Conservation (phyloP, 2,797 vertebrate genomes). For the Ibycter americanus region DNA sequence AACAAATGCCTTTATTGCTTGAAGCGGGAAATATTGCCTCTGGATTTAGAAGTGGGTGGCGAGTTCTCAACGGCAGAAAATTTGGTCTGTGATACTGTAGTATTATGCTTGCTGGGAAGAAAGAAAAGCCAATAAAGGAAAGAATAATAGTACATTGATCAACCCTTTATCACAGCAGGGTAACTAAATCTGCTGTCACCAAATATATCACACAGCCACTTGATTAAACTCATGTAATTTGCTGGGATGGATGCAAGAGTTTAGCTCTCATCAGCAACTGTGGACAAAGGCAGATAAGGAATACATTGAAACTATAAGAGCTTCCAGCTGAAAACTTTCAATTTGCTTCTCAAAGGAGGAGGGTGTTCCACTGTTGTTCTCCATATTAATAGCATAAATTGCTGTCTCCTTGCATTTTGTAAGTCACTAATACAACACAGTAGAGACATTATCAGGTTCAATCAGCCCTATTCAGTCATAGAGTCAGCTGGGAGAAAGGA, state of each 20-base stretch:
- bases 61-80: slow-evolving; percentile 3
- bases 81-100: background rate
- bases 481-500: background rate
- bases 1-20: background rate
- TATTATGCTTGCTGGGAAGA: background rate
- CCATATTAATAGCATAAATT: background rate
- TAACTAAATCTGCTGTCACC: slow-evolving; percentile 68
- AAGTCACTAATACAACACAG: background rate
- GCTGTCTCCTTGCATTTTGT: background rate
- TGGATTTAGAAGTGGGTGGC: background rate
- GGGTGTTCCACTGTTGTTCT: background rate
- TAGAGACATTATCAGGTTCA: background rate
- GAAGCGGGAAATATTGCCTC: background rate
- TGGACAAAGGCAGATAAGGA: slow-evolving; percentile 54
- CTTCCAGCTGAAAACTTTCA: background rate
- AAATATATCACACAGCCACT: slow-evolving; percentile 58
- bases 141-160: slow-evolving; percentile 77
- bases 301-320: background rate
- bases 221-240: slow-evolving; percentile 73
- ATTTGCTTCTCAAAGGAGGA: background rate
- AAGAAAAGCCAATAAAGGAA: slow-evolving; percentile 68
- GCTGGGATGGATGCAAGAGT: slow-evolving; percentile 55
- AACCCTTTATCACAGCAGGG: slow-evolving; percentile 73
- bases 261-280: slow-evolving; percentile 61
- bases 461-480: background rate